Percentiles rank a stretch among this genome's conserved stretches.
phyloP scores from a whole-genome alignment of 2,113 vertebrate genomes.

The Entomyzon cyanotis region DNA sequence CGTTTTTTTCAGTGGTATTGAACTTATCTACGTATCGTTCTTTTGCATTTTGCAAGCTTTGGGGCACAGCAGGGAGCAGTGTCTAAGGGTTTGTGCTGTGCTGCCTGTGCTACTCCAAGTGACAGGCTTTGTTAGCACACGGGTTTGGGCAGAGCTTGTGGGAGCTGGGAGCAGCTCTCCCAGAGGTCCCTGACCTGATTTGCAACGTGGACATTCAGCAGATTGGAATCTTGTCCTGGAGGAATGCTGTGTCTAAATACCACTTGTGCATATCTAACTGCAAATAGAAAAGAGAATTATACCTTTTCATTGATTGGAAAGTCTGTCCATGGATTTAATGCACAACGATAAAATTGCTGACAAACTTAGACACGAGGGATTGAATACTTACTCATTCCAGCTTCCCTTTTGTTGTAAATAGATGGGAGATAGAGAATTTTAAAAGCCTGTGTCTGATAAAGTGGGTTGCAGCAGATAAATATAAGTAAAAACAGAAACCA shows the following conservation, averaged over 20 bases:
- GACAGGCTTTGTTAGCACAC: background rate
- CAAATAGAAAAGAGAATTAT: background rate
- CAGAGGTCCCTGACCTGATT: background rate
- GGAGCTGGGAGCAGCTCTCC: background rate
- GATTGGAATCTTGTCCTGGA: background rate
- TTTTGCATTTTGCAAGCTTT: background rate
- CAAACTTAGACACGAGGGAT: background rate
- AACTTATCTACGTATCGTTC: background rate
- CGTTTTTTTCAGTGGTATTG: background rate
- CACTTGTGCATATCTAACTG: background rate
- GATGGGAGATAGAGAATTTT: background rate
- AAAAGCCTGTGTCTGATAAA: background rate
- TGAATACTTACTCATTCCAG: background rate
- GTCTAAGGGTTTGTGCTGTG: background rate
- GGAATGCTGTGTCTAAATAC: background rate
- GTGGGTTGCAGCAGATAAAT: background rate
- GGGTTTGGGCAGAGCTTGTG: background rate
- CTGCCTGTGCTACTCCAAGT: background rate
- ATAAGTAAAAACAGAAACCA: background rate
- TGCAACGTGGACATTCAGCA: background rate
- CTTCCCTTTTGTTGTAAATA: background rate
- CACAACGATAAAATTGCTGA: accelerated
- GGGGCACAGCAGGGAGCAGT: background rate
- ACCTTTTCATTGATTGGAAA: background rate
- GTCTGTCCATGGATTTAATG: background rate